Evolutionary conservation across 2,797 vertebrate genomes (phyloP).

Genomic region (Sebastiscus tertius): DNA sequence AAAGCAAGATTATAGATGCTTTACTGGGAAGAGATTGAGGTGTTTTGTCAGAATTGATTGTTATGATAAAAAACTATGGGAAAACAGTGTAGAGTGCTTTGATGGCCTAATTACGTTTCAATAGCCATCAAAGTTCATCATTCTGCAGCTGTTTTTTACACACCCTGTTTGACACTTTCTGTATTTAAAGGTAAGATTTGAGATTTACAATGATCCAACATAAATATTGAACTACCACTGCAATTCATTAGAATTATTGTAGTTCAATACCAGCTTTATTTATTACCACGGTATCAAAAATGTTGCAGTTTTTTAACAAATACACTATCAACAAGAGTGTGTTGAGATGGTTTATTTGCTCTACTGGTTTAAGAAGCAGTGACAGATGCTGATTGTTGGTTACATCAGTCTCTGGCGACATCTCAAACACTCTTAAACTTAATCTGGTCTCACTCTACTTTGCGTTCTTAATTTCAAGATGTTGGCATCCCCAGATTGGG

Average conservation of each 20-base stretch:
- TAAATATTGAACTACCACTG: neutral
- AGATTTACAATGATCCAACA: neutral
- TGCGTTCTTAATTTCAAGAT: constrained; percentile 63
- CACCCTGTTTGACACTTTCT: neutral
- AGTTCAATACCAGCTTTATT: neutral
- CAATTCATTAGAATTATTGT: neutral
- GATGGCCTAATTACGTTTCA: neutral
- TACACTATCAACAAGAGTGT: neutral
- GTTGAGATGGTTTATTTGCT: neutral
- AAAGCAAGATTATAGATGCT: neutral
- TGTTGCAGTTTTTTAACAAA: neutral
- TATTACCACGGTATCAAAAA: neutral
- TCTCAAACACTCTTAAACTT: constrained; percentile 54
- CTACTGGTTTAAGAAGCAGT: constrained; percentile 19
- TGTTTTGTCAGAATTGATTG: neutral
- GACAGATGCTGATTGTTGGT: constrained; percentile 23
- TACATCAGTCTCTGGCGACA: constrained; percentile 29
- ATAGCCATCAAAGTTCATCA: neutral
- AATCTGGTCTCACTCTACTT: constrained; percentile 62
- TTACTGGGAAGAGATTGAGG: neutral
- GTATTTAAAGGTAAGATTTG: neutral
- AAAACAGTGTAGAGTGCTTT: neutral
- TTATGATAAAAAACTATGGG: neutral
- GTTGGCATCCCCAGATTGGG: constrained; percentile 53
- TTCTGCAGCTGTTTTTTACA: neutral